Percentiles rank a stretch among this genome's conserved stretches.
Conservation (phyloP, 2,888 invertebrate species). For the Halictus quadricinctus region DNA sequence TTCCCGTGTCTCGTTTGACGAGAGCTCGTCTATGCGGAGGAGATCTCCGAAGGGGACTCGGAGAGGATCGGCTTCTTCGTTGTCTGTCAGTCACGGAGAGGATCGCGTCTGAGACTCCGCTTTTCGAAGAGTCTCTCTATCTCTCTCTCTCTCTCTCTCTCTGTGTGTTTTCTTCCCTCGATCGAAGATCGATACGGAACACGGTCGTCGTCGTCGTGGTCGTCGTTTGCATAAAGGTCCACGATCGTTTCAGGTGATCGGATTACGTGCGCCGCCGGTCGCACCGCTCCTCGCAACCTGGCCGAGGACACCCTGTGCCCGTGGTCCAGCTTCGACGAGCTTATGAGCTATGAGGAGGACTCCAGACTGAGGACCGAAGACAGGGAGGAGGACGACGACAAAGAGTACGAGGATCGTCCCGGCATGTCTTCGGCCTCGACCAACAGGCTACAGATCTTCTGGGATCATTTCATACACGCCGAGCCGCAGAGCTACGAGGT, state of each 20-base stretch:
- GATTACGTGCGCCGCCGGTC: slow-evolving; percentile 48
- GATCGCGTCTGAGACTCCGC: background rate
- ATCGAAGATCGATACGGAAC: background rate
- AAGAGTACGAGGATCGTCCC: slow-evolving; percentile 58
- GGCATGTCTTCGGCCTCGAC: slow-evolving; percentile 72
- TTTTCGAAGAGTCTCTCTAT: background rate
- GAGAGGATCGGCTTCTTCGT: slow-evolving; percentile 8
- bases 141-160: no score
- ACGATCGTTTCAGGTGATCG: slow-evolving; percentile 64
- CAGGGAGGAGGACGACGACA: slow-evolving; percentile 65
- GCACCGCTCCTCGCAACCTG: slow-evolving; percentile 32
- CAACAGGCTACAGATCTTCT: slow-evolving; percentile 83
- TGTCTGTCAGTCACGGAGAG: slow-evolving; percentile 12
- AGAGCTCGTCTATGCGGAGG: background rate
- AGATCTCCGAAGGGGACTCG: background rate
- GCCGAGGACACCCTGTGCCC: slow-evolving; percentile 52
- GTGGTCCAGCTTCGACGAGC: slow-evolving; percentile 63
- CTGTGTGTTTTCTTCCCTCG: background rate
- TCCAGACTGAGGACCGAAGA: slow-evolving; percentile 61
- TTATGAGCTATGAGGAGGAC: slow-evolving; percentile 63
- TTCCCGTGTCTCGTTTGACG: background rate
- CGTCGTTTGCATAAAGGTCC: slow-evolving; percentile 26
- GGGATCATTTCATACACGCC: slow-evolving; percentile 86
- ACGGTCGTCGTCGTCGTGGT: background rate
- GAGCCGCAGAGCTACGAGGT: slow-evolving; percentile 87